Conservation (phyloP, 2,113 vertebrate species). For the Todiramphus saurophagus region DNA sequence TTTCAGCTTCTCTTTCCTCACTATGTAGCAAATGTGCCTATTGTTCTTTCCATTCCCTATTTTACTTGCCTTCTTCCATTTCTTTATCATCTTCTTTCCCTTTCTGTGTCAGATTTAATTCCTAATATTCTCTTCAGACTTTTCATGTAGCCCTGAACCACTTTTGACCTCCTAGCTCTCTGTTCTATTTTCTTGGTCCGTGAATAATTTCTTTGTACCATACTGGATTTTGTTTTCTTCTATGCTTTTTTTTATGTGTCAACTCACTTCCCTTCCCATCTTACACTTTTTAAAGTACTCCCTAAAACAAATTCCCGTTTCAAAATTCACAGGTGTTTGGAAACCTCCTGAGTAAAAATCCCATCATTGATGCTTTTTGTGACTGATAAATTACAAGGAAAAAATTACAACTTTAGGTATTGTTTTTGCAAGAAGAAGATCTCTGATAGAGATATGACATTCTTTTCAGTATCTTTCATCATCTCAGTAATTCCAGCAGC, state of each 20-base stretch:
- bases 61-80: background rate
- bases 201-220: background rate
- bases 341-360: background rate
- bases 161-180: background rate
- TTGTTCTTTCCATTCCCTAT: background rate
- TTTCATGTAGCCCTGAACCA: background rate
- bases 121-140: background rate
- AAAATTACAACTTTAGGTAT: background rate
- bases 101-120: background rate
- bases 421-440: background rate
- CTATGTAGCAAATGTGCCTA: background rate
- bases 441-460: background rate
- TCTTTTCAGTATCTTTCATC: background rate
- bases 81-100: background rate
- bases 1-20: background rate
- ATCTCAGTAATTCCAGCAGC: background rate
- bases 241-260: background rate
- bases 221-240: background rate
- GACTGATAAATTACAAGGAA: background rate
- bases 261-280: background rate
- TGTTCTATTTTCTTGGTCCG: background rate
- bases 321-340: background rate
- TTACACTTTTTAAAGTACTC: background rate
- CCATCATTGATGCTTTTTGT: background rate
- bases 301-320: background rate